Evolutionary conservation across 2,888 invertebrate species (phyloP), one percentile per base, ranked within the genome.

Genomic region (Chalcis sispes): DNA sequence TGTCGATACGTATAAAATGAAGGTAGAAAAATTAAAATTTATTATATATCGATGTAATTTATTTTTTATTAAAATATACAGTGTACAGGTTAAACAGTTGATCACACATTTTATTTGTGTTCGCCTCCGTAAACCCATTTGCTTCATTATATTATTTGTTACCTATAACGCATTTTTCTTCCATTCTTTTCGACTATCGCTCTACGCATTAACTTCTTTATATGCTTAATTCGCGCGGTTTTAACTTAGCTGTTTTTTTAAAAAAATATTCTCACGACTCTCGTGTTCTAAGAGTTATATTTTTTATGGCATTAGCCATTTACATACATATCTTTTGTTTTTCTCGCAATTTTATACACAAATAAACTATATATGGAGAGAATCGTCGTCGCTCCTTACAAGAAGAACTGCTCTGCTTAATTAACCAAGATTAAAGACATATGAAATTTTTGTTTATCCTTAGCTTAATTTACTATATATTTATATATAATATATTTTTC

Each of bases 1-100:
- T 66, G n/a, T n/a, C n/a, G n/a, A n/a, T n/a, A n/a, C n/a, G n/a
- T n/a, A n/a, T n/a, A n/a, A n/a, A n/a, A n/a, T n/a, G n/a, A 67
- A 67, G 52, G 59, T 62, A 18, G 62, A 67, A 64, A 70, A 40
- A 10, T 64, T 70, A 13, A 59, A 59, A 71, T 69, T 70, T 65
- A 64, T 72, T 73, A 65, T 73, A 70, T 73, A 27, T 70, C 69
- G 65, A 70, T 73, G 59, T 54, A 50, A 58, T 72, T 77, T 77
- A 77, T 77, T 76, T 85, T 85, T 86, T 85, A 86, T 87, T 87
- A 87, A 87, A 88, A 87, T 87, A 86, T 87, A 87, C 86, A 87
- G 83, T 80, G 84, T 85, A 83, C 81, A 86, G 56, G 65, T 73
- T 65, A 67, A 73, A 40, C 65, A 72, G 61, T 56, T 72, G 71